Base-by-base conservation (phyloP, 2,888 invertebrate genomes). In the Sturmia bella region DNA sequence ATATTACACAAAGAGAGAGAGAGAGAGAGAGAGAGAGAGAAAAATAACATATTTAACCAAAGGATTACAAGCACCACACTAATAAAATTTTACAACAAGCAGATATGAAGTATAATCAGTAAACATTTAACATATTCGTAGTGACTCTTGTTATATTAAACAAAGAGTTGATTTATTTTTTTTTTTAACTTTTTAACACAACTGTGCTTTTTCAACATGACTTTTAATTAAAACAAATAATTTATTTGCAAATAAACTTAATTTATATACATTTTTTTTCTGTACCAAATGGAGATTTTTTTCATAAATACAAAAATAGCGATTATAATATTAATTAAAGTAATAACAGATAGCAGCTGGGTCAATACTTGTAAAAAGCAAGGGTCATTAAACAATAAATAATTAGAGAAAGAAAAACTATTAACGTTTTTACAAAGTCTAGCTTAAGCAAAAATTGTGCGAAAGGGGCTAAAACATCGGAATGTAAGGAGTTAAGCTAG, bases 341-440 rank as follows among this genome's bases (percentile, higher is more conserved):
- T 43, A 52, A 32, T 9, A 32, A 32, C 32, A 24, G 72, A 57
- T 59, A 66, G 41, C 50, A 64, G 50, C 57, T 64, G 39, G 56
- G 48, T 21, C 37, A 77, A 64, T 41, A 56, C 63, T 43, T 77
- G 52, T 77, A 50, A 50, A 70, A 57, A 70, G 56, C 63, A 63
- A 70, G 0, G 37, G 24, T 37, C 59, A 61, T 68, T 68, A 68
- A 32, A 13, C 11, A 12, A 12, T 52, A 76, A 19, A 27, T 66
- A 50, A 13, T 61, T 24, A 7, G 2, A 11, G 3, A 4, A 5
- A 13, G 5, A 21, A 43, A 27, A 54, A 27, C 21, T 15, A 39
- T 24, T 24, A 50, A 21, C 2, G 0, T 24, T 50, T 21, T 19
- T n/a, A n/a, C n/a, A n/a, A n/a, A n/a, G n/a, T n/a, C n/a, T n/a